Conservation (phyloP, 2,888 invertebrate species). For the Antheraea assamensis region DNA sequence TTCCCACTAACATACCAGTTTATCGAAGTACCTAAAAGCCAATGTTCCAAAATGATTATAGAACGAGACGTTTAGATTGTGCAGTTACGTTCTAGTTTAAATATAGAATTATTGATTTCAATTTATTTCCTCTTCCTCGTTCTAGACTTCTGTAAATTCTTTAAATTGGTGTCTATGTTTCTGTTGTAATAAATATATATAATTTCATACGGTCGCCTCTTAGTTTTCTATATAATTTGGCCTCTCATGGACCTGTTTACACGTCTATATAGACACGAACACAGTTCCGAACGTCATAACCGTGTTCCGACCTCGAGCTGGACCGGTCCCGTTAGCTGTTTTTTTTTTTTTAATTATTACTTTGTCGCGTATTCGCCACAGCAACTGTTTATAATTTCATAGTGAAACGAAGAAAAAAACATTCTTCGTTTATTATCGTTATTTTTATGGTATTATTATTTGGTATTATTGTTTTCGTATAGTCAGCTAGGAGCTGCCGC, state of each 20-base stretch:
- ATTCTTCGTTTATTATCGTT: neutral
- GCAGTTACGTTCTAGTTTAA: neutral
- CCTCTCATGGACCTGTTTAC: slow-evolving; percentile 3
- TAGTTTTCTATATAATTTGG: slow-evolving; percentile 2
- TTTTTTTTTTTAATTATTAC: neutral
- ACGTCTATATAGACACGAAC: neutral
- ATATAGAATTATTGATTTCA: neutral
- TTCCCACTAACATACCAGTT: neutral
- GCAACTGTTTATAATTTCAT: neutral
- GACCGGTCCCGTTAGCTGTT: slow-evolving; percentile 9
- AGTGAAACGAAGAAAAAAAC: neutral
- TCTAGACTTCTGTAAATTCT: no score
- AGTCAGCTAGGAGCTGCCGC: neutral
- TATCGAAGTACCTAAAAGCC: neutral
- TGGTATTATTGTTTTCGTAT: neutral
- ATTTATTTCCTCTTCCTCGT: neutral
- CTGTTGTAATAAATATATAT: neutral
- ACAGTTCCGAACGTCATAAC: slow-evolving; percentile 7
- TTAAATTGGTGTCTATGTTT: neutral
- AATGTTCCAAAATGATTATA: neutral
- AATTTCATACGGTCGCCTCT: neutral
- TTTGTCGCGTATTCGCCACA: slow-evolving; percentile 1
- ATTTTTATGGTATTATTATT: neutral
- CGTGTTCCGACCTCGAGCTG: slow-evolving; percentile 12
- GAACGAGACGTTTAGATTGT: neutral